These are phyloP conservation scores for Tuberolachnus salignus DNA, from an alignment of 2,888 invertebrate species.

Conservation along the genomic window DNA sequence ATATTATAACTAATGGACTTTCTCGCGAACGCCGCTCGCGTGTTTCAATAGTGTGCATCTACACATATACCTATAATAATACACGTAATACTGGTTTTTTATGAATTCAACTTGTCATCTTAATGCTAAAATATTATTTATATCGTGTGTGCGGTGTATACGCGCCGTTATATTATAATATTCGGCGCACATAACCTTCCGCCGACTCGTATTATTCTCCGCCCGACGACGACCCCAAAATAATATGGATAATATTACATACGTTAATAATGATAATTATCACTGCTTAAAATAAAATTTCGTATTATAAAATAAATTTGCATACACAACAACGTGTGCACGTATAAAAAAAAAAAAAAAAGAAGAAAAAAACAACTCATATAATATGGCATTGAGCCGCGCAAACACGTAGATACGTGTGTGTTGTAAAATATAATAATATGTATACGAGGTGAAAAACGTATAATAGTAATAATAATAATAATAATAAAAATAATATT, in stretches of 20 bases:
- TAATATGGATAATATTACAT: no score
- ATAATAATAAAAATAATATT: background rate
- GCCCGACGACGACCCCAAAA: slow-evolving; percentile 6
- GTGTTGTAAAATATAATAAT: background rate
- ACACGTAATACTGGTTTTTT: slow-evolving; percentile 45
- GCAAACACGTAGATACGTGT: background rate
- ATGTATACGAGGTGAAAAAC: background rate
- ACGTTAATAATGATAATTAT: no score
- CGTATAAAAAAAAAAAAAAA: background rate
- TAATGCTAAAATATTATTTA: background rate
- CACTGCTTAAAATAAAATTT: background rate
- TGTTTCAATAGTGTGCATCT: background rate
- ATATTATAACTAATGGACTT: slow-evolving; percentile 30
- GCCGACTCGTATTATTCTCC: no score
- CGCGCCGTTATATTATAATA: background rate
- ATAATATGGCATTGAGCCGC: background rate
- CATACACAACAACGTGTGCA: background rate
- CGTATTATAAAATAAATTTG: background rate
- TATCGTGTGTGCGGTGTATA: background rate
- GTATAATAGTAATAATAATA: background rate
- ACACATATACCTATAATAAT: slow-evolving; percentile 12
- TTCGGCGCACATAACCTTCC: background rate
- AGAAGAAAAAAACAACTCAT: background rate
- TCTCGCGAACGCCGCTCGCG: slow-evolving; percentile 1
- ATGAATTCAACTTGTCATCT: slow-evolving; percentile 30